Conservation (phyloP, 2,888 invertebrate genomes). For the Drosophila nr. perissopoda region DNA sequence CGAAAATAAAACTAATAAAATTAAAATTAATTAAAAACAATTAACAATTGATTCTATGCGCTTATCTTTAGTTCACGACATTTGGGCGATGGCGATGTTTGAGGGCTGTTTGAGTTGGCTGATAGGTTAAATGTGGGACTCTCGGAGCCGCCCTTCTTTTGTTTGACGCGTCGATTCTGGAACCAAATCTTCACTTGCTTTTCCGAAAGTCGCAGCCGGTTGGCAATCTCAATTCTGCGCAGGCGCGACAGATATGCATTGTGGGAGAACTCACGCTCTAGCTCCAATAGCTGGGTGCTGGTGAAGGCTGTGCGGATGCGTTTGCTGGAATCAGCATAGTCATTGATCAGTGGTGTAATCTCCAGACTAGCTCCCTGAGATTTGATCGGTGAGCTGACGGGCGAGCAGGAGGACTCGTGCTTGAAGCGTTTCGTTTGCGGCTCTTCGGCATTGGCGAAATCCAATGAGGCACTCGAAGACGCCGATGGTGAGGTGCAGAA, state of each 20-base stretch:
- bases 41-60: constrained; percentile 45
- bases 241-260: constrained; percentile 96
- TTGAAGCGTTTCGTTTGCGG: constrained; percentile 72
- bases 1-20: constrained; percentile 5
- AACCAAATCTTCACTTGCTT: constrained; percentile 99
- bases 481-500: constrained; percentile 84
- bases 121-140: constrained; percentile 82
- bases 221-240: constrained; percentile 96
- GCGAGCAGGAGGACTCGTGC: constrained; percentile 79
- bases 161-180: constrained; percentile 95
- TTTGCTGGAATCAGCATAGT: constrained; percentile 90
- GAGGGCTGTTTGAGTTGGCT: constrained; percentile 67
- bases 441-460: constrained; percentile 77
- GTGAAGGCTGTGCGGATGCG: constrained; percentile 97
- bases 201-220: constrained; percentile 93
- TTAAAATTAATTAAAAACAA: too few relatives aligned
- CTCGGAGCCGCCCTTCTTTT: constrained; percentile 94
- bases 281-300: constrained; percentile 93
- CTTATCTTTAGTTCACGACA: constrained; percentile 41
- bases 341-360: constrained; percentile 81
- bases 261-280: constrained; percentile 94
- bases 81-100: constrained; percentile 47
- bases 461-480: constrained; percentile 78
- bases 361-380: constrained; percentile 43
- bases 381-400: constrained; percentile 77